These are phyloP conservation scores for Laticauda laticaudata DNA, from an alignment of 2,113 vertebrate species.

Conservation along the genomic window DNA sequence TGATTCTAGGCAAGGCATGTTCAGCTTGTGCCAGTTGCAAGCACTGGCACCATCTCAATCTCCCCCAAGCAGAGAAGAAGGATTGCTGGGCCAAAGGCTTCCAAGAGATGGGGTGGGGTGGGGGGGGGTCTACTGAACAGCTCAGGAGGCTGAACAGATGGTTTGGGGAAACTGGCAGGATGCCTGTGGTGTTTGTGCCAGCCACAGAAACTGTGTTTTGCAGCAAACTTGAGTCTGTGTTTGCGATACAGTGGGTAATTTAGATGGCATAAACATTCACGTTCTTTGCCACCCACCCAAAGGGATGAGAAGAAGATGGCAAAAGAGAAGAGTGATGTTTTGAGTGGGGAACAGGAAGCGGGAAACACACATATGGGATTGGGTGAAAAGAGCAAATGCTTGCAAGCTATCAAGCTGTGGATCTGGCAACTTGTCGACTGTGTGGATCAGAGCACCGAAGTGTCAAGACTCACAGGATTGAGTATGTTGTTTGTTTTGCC, in stretches of 20 bases:
- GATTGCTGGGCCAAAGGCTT: conserved; percentile 33
- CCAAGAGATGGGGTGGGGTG: conserved; percentile 58
- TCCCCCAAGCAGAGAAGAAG: conserved; percentile 52
- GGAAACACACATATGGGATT: background rate
- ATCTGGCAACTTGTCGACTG: background rate
- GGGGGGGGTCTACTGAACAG: conserved; percentile 51
- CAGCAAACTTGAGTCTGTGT: conserved; percentile 58
- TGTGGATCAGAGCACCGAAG: background rate
- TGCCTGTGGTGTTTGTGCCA: conserved; percentile 52
- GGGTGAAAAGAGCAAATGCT: background rate
- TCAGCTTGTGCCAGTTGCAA: conserved; percentile 53
- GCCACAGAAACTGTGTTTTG: conserved; percentile 62
- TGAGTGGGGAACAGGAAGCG: background rate
- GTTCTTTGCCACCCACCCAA: conserved; percentile 50
- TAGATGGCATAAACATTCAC: conserved; percentile 61
- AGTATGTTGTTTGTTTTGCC: background rate
- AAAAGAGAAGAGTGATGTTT: background rate
- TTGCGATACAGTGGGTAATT: conserved; percentile 58
- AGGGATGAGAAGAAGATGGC: conserved; percentile 51
- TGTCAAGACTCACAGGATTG: background rate
- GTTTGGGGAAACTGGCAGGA: conserved; percentile 18
- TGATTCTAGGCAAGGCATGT: conserved; percentile 37
- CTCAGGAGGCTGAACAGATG: conserved; percentile 66
- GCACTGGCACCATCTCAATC: conserved; percentile 63
- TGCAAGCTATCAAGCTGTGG: background rate